Percentiles rank a stretch among this genome's conserved stretches.
Evolutionary conservation across 2,797 vertebrate genomes (phyloP).

Genomic region (Neoniphon sammara): DNA sequence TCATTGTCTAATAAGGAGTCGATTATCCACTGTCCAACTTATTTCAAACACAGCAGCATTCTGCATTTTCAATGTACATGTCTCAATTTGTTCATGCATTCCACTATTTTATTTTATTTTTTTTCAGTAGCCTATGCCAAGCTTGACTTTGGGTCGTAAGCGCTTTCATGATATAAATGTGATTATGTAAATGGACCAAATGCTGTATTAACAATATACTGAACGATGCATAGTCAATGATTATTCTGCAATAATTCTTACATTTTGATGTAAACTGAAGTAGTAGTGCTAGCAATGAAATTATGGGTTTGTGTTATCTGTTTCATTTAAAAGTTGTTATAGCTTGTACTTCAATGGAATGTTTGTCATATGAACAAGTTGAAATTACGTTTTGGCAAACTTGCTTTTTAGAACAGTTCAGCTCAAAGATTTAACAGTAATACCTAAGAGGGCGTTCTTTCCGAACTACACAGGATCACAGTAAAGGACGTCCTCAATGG

Average conservation of each 20-base stretch:
- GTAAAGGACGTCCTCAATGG: conserved; percentile 52
- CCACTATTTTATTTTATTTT: conserved; percentile 8
- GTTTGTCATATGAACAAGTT: conserved; percentile 65
- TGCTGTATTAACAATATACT: conserved; percentile 65
- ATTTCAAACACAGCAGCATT: conserved; percentile 46
- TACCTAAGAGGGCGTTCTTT: conserved; percentile 59
- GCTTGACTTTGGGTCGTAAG: conserved; percentile 38
- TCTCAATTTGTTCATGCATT: conserved; percentile 30
- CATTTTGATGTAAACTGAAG: conserved; percentile 68
- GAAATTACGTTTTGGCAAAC: conserved; percentile 42
- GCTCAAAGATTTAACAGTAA: conserved; percentile 9
- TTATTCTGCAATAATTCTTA: conserved; percentile 80
- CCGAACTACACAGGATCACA: conserved; percentile 24
- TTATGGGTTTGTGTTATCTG: conserved; percentile 60
- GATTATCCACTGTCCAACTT: conserved; percentile 55
- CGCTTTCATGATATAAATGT: conserved; percentile 51
- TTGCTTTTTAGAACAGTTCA: conserved; percentile 44
- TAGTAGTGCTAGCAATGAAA: conserved; percentile 67
- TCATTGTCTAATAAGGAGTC: conserved; percentile 69
- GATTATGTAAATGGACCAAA: conserved; percentile 70
- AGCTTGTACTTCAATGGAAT: conserved; percentile 70
- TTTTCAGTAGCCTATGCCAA: conserved; percentile 42
- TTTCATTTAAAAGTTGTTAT: conserved; percentile 55
- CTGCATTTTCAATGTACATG: conserved; percentile 36
- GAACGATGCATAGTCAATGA: conserved; percentile 63